These are phyloP conservation scores for Saccostrea glomerata DNA, from an alignment of 1,140 invertebrate species.

Conservation along the genomic window DNA sequence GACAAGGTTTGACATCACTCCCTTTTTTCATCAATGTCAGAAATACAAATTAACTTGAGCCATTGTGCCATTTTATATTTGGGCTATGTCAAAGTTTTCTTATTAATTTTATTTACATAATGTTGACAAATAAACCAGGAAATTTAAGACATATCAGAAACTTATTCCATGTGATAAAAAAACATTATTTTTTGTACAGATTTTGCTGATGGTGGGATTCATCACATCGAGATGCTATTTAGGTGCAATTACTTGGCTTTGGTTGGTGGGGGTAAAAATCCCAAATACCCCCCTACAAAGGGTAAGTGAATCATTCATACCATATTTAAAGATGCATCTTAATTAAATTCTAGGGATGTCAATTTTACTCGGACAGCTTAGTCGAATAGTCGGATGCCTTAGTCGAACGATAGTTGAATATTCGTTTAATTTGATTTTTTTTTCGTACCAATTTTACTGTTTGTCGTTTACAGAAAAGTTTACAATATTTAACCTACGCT, in stretches of 20 bases:
- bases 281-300: slow-evolving; percentile 95
- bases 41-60: not conserved
- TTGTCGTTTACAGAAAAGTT: no score
- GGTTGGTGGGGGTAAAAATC: slow-evolving; percentile 94
- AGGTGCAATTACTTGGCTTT: slow-evolving; percentile 98
- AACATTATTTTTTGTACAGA: slow-evolving; percentile 68
- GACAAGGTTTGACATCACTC: slow-evolving; percentile 83
- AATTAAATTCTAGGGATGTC: not conserved
- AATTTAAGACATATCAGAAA: no score
- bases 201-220: slow-evolving; percentile 88
- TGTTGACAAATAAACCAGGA: not conserved
- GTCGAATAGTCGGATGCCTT: no score
- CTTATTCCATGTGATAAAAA: no score
- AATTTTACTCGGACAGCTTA: no score
- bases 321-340: not conserved
- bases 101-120: not conserved
- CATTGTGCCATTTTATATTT: no score
- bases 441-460: no score
- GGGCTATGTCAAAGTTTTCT: not conserved
- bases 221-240: slow-evolving; percentile 98
- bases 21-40: not conserved
- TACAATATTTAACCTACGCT: no score
- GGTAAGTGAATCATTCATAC: slow-evolving; percentile 80
- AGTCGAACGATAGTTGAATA: no score
- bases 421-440: no score